phyloP scores from a whole-genome alignment of 2,888 invertebrate genomes.

The Tenthredo distinguenda region DNA sequence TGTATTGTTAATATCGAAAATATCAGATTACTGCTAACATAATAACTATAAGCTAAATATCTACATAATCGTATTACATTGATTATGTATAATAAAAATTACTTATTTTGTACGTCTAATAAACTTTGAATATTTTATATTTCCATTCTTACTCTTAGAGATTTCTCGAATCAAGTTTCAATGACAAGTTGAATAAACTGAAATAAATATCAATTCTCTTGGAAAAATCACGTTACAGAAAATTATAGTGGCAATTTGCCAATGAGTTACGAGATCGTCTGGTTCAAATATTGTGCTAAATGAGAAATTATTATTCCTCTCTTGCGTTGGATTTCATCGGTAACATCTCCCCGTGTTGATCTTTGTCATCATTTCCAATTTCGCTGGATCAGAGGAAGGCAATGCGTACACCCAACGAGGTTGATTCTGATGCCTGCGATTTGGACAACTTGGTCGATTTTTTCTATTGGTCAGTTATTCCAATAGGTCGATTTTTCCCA shows the following conservation, averaged over 20 bases:
- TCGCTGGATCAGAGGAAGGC: neutral
- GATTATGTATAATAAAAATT: neutral
- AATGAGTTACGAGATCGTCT: neutral
- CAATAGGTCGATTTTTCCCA: too few relatives aligned
- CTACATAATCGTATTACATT: neutral
- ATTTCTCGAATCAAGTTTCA: neutral
- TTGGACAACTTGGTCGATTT: too few relatives aligned
- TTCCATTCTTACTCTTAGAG: neutral
- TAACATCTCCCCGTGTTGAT: neutral
- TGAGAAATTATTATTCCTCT: neutral
- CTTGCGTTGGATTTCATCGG: neutral
- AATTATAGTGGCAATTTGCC: neutral
- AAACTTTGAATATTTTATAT: neutral
- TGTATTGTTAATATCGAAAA: neutral
- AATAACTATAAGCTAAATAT: neutral
- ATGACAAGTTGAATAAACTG: neutral
- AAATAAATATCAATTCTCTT: neutral
- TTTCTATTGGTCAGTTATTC: too few relatives aligned
- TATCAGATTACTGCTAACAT: neutral
- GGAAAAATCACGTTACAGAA: neutral
- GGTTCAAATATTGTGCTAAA: neutral
- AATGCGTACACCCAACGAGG: too few relatives aligned
- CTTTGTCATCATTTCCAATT: neutral
- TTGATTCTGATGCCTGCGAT: too few relatives aligned
- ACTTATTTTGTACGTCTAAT: neutral